These are phyloP conservation scores for Sternotherus odoratus DNA, from an alignment of 2,797 vertebrate species.

Conservation along the genomic window DNA sequence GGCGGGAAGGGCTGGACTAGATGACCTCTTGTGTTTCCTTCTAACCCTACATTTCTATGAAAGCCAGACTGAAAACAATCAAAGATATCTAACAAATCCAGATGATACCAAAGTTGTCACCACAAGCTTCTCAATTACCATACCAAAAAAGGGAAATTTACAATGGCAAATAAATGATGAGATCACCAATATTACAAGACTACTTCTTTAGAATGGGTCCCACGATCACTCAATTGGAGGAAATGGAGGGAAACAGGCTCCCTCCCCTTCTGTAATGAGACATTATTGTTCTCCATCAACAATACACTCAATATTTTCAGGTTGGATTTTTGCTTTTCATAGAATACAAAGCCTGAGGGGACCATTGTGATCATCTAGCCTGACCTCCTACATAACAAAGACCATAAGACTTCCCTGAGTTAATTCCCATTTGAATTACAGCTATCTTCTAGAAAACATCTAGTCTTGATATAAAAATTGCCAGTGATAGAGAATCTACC, in stretches of 20 bases:
- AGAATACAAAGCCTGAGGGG: background rate
- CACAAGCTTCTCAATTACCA: too few species aligned
- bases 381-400: background rate
- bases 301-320: background rate
- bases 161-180: background rate
- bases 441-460: background rate
- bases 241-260: background rate
- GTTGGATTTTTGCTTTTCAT: background rate
- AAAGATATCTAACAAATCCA: too few species aligned
- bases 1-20: too few species aligned
- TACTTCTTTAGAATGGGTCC: too few species aligned
- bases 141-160: background rate
- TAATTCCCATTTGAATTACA: background rate
- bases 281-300: background rate
- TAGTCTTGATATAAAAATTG: background rate
- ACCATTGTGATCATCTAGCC: background rate
- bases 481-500: background rate
- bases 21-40: too few species aligned
- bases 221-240: background rate
- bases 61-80: too few species aligned
- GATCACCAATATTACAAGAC: too few species aligned
- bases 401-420: background rate
- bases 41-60: too few species aligned
- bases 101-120: too few species aligned
- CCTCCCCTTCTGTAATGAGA: background rate